phyloP scores from a whole-genome alignment of 2,113 vertebrate species.

The Tachysurus vachellii region DNA sequence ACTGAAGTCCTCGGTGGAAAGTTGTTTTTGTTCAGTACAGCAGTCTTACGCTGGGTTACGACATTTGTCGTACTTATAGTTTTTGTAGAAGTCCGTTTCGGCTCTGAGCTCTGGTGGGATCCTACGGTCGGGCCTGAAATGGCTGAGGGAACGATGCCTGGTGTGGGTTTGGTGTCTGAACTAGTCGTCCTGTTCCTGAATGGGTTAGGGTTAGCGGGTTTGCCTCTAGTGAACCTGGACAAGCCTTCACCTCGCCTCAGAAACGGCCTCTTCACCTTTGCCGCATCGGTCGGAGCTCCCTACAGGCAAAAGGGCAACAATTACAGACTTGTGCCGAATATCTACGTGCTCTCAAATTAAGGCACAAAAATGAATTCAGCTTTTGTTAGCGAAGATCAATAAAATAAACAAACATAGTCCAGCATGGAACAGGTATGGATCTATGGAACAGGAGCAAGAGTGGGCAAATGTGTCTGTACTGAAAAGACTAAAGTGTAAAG shows the following conservation, averaged over 20 bases:
- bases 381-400: not conserved
- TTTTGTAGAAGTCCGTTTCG: conserved; percentile 46
- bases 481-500: not conserved
- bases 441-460: not conserved
- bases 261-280: conserved; percentile 79
- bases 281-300: conserved; percentile 27
- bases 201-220: conserved; percentile 56
- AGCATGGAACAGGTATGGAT: too few species aligned
- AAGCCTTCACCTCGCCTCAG: conserved; percentile 89
- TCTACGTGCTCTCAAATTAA: not conserved
- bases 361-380: not conserved
- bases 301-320: not conserved
- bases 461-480: not conserved
- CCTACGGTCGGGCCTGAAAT: conserved; percentile 41
- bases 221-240: conserved; percentile 78
- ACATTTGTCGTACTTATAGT: conserved; percentile 33
- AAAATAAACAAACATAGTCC: not conserved
- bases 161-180: conserved; percentile 22
- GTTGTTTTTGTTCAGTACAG: conserved; percentile 73
- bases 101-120: conserved; percentile 53
- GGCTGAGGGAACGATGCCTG: conserved; percentile 52
- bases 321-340: not conserved
- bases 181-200: conserved; percentile 53
- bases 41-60: conserved; percentile 78
- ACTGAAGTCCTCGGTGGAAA: conserved; percentile 57